Evolutionary conservation across 2,797 vertebrate species (phyloP).

Genomic region (Odontamblyopus lacepedii): DNA sequence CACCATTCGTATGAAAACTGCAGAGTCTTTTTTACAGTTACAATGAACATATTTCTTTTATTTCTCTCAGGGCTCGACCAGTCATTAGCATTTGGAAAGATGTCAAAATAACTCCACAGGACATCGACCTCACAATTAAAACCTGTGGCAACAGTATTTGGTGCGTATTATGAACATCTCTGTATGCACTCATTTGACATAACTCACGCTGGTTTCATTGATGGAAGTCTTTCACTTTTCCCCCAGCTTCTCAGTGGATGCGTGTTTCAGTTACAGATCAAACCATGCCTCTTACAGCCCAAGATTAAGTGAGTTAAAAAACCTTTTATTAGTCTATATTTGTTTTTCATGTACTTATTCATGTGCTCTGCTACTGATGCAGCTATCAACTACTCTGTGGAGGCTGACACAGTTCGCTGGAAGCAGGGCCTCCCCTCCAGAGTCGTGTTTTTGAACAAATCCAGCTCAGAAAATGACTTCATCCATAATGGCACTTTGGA

Average conservation of each 20-base stretch:
- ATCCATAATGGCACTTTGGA: slow-evolving; percentile 78
- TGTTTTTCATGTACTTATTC: slow-evolving; percentile 10
- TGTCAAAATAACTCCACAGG: slow-evolving; percentile 83
- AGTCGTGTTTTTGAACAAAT: slow-evolving; percentile 80
- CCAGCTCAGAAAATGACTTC: slow-evolving; percentile 69
- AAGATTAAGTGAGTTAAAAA: slow-evolving; percentile 83
- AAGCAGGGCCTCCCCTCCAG: slow-evolving; percentile 82
- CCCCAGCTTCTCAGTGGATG: slow-evolving; percentile 85
- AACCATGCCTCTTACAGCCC: slow-evolving; percentile 83
- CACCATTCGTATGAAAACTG: slow-evolving; percentile 9
- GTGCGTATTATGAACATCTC: slow-evolving; percentile 50
- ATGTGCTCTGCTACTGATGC: not conserved
- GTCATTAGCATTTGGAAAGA: slow-evolving; percentile 86
- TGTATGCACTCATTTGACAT: not conserved
- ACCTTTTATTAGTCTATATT: not conserved
- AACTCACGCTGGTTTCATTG: slow-evolving; percentile 9
- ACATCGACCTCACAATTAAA: slow-evolving; percentile 87
- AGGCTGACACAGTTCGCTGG: slow-evolving; percentile 85
- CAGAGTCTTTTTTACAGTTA: slow-evolving; percentile 14
- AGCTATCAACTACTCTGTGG: slow-evolving; percentile 85
- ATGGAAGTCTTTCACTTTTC: slow-evolving; percentile 29
- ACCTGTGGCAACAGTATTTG: slow-evolving; percentile 78
- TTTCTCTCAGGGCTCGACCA: slow-evolving; percentile 81
- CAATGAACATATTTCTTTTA: slow-evolving; percentile 24
- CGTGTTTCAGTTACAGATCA: slow-evolving; percentile 89